Evolutionary conservation across 1,140 invertebrate genomes (phyloP).

Genomic region (Bombus soroeensis): DNA sequence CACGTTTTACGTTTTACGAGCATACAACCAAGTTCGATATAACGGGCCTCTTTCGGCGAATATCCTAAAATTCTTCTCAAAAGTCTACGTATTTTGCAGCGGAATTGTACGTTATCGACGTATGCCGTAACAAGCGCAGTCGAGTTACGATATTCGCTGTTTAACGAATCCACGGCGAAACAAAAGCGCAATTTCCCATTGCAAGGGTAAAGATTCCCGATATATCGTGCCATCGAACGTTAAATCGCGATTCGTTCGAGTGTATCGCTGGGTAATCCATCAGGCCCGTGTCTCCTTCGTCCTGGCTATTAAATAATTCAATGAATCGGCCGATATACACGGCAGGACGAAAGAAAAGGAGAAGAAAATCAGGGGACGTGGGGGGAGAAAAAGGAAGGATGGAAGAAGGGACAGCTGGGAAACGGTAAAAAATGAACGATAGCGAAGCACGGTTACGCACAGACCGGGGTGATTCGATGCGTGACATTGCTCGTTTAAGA

Average conservation of each 20-base stretch:
- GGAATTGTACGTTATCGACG: no score
- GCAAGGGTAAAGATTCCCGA: not conserved
- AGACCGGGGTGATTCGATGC: slow-evolving; percentile 75
- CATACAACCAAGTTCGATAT: no score
- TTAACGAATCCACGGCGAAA: no score
- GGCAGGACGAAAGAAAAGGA: not conserved
- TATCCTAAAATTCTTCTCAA: no score
- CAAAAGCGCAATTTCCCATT: not conserved
- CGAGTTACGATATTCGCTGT: no score
- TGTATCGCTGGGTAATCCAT: slow-evolving; percentile 46
- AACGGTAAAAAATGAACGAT: slow-evolving; percentile 53
- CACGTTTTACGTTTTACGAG: no score
- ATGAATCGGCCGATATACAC: slow-evolving; percentile 59
- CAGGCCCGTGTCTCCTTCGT: slow-evolving; percentile 37
- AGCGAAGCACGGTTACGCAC: slow-evolving; percentile 67
- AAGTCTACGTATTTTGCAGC: no score
- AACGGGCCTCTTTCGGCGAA: no score
- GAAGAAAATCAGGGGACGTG: not conserved
- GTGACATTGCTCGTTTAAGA: slow-evolving; percentile 78
- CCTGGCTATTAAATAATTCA: slow-evolving; percentile 69
- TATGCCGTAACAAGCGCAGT: no score
- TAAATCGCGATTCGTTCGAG: slow-evolving; percentile 53
- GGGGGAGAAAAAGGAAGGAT: not conserved
- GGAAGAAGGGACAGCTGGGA: not conserved
- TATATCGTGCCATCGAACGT: not conserved